These are phyloP conservation scores for Alviniconcha strummeri DNA, from an alignment of 2,888 invertebrate genomes.

Conservation along the genomic window DNA sequence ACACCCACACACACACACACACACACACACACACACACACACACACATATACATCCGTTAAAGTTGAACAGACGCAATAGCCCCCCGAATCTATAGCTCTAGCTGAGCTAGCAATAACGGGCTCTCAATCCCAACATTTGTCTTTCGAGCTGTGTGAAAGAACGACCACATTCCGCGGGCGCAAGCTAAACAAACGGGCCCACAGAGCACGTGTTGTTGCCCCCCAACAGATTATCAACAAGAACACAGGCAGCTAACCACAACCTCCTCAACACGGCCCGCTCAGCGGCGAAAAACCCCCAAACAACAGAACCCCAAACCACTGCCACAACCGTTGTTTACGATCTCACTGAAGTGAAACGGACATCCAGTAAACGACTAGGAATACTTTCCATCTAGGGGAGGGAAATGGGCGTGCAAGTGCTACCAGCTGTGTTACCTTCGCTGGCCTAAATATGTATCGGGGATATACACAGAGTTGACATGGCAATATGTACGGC, in stretches of 20 bases:
- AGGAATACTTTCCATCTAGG: neutral
- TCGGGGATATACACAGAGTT: neutral
- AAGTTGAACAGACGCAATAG: neutral
- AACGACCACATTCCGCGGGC: no score
- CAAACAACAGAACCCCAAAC: neutral
- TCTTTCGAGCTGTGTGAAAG: neutral
- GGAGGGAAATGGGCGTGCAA: neutral
- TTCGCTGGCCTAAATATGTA: neutral
- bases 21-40: constrained; percentile 1
- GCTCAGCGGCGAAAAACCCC: no score
- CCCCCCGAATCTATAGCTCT: neutral
- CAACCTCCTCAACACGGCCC: no score
- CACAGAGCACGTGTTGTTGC: no score
- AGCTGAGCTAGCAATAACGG: neutral
- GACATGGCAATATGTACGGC: constrained; percentile 18
- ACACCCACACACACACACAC: constrained; percentile 3
- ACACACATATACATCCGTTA: neutral
- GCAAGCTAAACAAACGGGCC: no score
- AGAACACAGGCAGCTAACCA: no score
- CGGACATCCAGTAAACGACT: neutral
- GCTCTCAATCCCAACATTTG: neutral
- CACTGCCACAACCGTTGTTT: neutral
- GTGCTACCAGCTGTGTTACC: neutral
- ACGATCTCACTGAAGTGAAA: no score
- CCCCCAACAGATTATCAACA: no score